Conservation (phyloP, 2,888 invertebrate genomes). For the Mythimna loreyi region DNA sequence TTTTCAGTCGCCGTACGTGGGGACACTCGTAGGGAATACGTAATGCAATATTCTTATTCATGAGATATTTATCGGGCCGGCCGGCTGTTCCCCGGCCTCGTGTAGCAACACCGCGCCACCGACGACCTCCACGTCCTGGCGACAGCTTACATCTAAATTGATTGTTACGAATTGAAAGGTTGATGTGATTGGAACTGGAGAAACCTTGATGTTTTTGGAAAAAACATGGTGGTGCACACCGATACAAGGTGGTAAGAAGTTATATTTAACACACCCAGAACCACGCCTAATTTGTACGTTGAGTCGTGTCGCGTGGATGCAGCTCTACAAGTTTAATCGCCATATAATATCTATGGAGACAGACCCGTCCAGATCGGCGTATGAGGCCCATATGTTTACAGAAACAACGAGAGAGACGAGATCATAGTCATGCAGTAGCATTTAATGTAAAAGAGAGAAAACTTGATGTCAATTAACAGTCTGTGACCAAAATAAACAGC, state of each 20-base stretch:
- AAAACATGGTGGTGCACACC: not conserved
- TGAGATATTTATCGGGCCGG: constrained; percentile 81
- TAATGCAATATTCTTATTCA: constrained; percentile 87
- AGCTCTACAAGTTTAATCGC: no score
- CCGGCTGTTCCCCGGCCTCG: constrained; percentile 50
- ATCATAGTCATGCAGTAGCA: no score
- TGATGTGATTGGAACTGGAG: constrained; percentile 16
- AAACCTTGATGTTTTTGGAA: not conserved
- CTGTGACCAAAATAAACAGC: not conserved
- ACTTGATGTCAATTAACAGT: not conserved
- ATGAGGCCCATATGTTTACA: no score
- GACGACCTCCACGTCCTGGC: constrained; percentile 24
- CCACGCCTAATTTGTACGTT: no score
- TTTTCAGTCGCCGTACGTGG: constrained; percentile 67
- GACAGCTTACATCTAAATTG: constrained; percentile 55
- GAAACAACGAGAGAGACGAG: no score
- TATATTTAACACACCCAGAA: not conserved
- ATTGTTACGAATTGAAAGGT: constrained; percentile 48
- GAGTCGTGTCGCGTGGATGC: no score
- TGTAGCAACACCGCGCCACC: constrained; percentile 9
- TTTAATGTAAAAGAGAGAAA: no score
- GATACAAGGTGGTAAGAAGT: not conserved
- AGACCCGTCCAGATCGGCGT: no score
- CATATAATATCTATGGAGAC: no score
- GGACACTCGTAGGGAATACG: constrained; percentile 72